Evolutionary conservation across 2,113 vertebrate genomes (phyloP).

Genomic region (Notothenia rossii): DNA sequence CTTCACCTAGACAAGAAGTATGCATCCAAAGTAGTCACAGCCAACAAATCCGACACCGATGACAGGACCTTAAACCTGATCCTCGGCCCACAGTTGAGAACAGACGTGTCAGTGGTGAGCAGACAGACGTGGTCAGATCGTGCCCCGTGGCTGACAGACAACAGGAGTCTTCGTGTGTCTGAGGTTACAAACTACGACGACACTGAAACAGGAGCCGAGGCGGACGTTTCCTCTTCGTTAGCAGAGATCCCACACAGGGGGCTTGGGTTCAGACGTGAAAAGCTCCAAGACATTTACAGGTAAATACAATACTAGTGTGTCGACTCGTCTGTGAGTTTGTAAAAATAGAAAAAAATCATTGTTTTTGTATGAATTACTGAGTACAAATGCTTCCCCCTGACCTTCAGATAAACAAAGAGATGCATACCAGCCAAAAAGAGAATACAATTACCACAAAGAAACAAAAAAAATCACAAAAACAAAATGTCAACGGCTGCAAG

Average conservation of each 20-base stretch:
- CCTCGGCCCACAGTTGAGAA: constrained; percentile 31
- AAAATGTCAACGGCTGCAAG: too few species aligned
- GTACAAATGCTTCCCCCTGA: too few species aligned
- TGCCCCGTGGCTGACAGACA: constrained; percentile 17
- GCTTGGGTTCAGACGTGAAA: constrained; percentile 4
- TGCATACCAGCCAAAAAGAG: too few species aligned
- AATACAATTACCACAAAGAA: too few species aligned
- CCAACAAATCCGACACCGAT: background rate
- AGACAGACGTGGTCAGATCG: constrained; percentile 11
- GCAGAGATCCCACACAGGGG: constrained; percentile 13
- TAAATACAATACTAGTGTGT: background rate
- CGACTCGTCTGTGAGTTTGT: too few species aligned
- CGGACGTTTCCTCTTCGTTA: constrained; percentile 36
- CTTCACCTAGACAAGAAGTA: constrained; percentile 10
- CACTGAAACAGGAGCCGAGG: constrained; percentile 49
- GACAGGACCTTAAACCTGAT: constrained; percentile 31
- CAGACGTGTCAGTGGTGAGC: constrained; percentile 30
- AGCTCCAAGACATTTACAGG: constrained; percentile 64
- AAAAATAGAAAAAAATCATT: too few species aligned
- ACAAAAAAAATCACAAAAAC: too few species aligned
- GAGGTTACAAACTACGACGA: constrained; percentile 51
- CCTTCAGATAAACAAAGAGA: too few species aligned
- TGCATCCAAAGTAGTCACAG: background rate
- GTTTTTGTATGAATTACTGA: too few species aligned
- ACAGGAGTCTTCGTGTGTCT: constrained; percentile 30